A percentile compares a stretch with the other conserved stretches of the same genome.
Conservation (phyloP, 2,113 vertebrate genomes). For the Malurus alboscapulatus region DNA sequence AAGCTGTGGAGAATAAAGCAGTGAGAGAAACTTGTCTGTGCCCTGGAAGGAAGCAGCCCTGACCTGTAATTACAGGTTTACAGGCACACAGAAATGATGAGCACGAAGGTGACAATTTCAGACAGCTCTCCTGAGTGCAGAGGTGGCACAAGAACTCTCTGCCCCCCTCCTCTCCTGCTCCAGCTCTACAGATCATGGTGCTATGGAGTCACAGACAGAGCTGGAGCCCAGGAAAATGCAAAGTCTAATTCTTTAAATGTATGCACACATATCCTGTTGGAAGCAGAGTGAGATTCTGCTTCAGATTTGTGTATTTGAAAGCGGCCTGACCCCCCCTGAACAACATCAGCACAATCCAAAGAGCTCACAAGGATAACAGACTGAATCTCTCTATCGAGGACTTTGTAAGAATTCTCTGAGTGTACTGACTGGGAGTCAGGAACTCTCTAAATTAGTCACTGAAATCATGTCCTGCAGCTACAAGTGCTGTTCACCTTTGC, state of each 20-base stretch:
- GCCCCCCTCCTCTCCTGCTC: background rate
- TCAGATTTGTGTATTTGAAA: background rate
- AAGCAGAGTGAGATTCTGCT: background rate
- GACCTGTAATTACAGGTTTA: background rate
- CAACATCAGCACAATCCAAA: background rate
- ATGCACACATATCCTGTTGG: background rate
- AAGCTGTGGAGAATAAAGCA: background rate
- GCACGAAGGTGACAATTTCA: background rate
- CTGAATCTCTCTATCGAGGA: background rate
- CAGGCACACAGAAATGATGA: background rate
- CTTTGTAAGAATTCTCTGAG: background rate
- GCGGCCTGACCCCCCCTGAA: background rate
- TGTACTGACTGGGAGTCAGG: background rate
- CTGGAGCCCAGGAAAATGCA: background rate
- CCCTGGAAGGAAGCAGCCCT: background rate
- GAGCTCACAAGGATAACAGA: background rate
- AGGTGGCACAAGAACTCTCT: background rate
- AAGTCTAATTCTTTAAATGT: background rate
- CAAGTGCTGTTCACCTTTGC: background rate
- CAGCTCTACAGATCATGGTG: background rate
- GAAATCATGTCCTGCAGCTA: background rate
- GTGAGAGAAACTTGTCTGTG: background rate
- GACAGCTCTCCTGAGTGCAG: background rate
- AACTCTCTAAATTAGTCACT: background rate
- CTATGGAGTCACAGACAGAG: background rate